These are phyloP conservation scores for Lerista edwardsae DNA, from an alignment of 2,797 vertebrate species.

Conservation along the genomic window DNA sequence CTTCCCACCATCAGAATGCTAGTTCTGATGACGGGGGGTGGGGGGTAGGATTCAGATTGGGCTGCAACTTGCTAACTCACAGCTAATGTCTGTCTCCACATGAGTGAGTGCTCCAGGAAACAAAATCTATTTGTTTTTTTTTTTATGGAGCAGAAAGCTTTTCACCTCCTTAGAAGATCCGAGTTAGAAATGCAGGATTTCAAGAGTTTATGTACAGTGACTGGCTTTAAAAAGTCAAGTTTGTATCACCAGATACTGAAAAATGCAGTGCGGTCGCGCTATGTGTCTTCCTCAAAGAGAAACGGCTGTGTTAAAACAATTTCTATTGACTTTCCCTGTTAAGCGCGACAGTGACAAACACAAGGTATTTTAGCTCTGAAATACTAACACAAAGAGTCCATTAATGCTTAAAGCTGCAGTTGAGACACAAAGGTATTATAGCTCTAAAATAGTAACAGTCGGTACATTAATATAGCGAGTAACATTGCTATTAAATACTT, in stretches of 20 bases:
- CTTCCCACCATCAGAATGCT: no score
- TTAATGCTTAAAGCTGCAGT: constrained; percentile 17
- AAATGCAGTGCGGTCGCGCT: not conserved
- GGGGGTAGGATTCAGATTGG: no score
- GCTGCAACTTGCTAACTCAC: no score
- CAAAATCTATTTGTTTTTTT: no score
- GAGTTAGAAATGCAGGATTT: not conserved
- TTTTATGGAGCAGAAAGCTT: not conserved
- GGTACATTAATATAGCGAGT: not conserved
- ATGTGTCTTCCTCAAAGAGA: not conserved
- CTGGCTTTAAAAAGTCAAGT: not conserved
- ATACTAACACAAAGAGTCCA: constrained; percentile 7
- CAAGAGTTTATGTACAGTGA: not conserved
- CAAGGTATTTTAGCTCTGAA: constrained; percentile 27
- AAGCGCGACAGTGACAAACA: constrained; percentile 35
- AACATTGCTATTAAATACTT: not conserved
- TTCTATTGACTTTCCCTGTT: constrained; percentile 42
- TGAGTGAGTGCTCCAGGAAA: not conserved
- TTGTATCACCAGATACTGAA: constrained; percentile 42
- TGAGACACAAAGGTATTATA: constrained; percentile 23
- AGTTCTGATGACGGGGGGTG: no score
- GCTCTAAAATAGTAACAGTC: constrained; percentile 17
- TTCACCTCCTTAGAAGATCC: not conserved
- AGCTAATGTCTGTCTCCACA: not conserved
- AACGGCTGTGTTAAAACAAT: constrained; percentile 31